These are phyloP conservation scores for Tromatobia lineatoria DNA, from an alignment of 2,888 invertebrate species.

Conservation along the genomic window DNA sequence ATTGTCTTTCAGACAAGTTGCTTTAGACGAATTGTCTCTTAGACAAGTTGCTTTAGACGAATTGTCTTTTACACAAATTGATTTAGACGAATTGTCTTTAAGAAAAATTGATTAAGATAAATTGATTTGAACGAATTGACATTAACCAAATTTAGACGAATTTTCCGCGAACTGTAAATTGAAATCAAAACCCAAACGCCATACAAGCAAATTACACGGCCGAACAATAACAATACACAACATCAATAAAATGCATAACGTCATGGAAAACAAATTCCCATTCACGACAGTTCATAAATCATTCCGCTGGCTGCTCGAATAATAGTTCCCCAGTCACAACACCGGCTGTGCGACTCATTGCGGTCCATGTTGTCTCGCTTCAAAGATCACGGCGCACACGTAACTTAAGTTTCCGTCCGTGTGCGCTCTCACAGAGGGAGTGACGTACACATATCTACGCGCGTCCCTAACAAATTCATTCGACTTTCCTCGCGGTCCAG, in stretches of 20 bases:
- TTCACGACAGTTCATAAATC: background rate
- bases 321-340: conserved; percentile 4
- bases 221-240: too few species aligned
- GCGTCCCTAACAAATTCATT: conserved; percentile 6
- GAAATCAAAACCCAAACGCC: too few species aligned
- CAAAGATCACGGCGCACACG: background rate
- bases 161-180: too few species aligned
- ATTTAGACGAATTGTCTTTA: too few species aligned
- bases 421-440: background rate
- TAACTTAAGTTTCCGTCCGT: background rate
- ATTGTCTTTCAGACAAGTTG: too few species aligned
- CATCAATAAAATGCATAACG: background rate
- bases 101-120: too few species aligned
- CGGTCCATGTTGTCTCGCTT: conserved; percentile 19
- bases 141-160: too few species aligned
- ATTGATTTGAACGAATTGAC: too few species aligned
- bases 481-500: background rate
- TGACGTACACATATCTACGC: background rate
- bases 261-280: background rate
- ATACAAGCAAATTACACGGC: too few species aligned
- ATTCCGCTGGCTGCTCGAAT: conserved; percentile 5
- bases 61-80: too few species aligned
- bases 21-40: too few species aligned
- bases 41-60: too few species aligned
- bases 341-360: background rate